A percentile compares a stretch with the other conserved stretches of the same genome.
Conservation (phyloP, 2,888 invertebrate species). For the Deilephila porcellus region DNA sequence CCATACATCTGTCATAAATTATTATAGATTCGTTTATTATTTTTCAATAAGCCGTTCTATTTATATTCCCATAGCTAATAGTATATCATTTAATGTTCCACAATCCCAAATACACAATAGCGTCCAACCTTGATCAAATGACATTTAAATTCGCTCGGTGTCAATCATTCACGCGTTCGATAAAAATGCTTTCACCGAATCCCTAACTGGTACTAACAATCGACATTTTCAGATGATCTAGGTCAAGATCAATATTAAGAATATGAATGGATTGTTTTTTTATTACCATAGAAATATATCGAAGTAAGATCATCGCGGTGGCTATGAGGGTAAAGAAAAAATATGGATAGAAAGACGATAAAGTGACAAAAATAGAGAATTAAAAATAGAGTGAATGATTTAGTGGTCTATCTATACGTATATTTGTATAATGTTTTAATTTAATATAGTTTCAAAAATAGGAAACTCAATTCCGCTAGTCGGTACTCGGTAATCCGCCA, state of each 20-base stretch:
- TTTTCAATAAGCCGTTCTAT: too few species aligned
- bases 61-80: not conserved
- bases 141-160: conserved; percentile 65
- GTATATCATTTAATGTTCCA: not conserved
- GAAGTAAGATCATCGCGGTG: not conserved
- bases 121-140: conserved; percentile 69
- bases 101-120: conserved; percentile 47
- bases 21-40: too few species aligned
- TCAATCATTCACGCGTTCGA: conserved; percentile 66
- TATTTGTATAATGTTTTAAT: too few species aligned
- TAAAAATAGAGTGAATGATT: too few species aligned
- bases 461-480: not conserved
- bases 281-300: not conserved
- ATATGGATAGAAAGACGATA: too few species aligned
- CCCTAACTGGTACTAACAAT: conserved; percentile 51
- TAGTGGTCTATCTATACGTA: too few species aligned
- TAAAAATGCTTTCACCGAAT: conserved; percentile 63
- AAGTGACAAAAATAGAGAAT: too few species aligned
- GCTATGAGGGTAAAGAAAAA: too few species aligned
- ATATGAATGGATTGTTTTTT: not conserved
- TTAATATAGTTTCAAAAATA: too few species aligned
- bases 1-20: too few species aligned
- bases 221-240: conserved; percentile 68
- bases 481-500: not conserved
- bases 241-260: conserved; percentile 63